Conservation (phyloP, 2,888 invertebrate genomes). For the Mellilla xanthometata region DNA sequence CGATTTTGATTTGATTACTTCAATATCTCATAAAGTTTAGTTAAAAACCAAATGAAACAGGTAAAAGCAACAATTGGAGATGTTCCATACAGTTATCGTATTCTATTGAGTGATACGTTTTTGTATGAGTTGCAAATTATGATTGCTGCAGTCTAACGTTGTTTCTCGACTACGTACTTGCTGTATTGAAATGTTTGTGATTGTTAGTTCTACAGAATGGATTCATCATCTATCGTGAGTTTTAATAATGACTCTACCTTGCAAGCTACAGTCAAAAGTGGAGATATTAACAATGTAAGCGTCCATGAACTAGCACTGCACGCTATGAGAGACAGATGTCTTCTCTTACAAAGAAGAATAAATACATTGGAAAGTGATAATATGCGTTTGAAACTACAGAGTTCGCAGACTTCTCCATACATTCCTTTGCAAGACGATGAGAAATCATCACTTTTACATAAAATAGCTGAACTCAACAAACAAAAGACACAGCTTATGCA, state of each 20-base stretch:
- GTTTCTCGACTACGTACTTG: too few relatives aligned
- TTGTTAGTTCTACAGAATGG: too few relatives aligned
- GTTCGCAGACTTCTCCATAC: conserved; percentile 50
- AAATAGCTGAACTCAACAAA: conserved; percentile 86
- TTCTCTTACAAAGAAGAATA: conserved; percentile 87
- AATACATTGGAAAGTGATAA: conserved; percentile 89
- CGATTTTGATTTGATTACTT: too few relatives aligned
- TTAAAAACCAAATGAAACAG: too few relatives aligned
- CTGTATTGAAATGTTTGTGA: too few relatives aligned
- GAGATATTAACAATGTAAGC: conserved; percentile 72
- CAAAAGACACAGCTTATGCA: conserved; percentile 90
- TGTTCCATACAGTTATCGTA: too few relatives aligned
- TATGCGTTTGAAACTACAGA: conserved; percentile 79
- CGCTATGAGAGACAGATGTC: conserved; percentile 92
- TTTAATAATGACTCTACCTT: conserved; percentile 74
- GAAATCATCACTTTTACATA: conserved; percentile 78
- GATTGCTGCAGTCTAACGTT: too few relatives aligned
- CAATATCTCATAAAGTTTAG: too few relatives aligned
- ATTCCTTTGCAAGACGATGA: conserved; percentile 70
- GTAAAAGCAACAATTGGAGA: too few relatives aligned
- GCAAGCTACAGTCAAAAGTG: conserved; percentile 66
- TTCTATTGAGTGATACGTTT: too few relatives aligned
- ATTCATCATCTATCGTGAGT: conserved; percentile 74
- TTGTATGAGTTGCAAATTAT: too few relatives aligned
- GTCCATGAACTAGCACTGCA: conserved; percentile 89